Evolutionary conservation across 2,888 invertebrate genomes (phyloP), one percentile per base, ranked within the genome.

Genomic region (Drosophila borborema): DNA sequence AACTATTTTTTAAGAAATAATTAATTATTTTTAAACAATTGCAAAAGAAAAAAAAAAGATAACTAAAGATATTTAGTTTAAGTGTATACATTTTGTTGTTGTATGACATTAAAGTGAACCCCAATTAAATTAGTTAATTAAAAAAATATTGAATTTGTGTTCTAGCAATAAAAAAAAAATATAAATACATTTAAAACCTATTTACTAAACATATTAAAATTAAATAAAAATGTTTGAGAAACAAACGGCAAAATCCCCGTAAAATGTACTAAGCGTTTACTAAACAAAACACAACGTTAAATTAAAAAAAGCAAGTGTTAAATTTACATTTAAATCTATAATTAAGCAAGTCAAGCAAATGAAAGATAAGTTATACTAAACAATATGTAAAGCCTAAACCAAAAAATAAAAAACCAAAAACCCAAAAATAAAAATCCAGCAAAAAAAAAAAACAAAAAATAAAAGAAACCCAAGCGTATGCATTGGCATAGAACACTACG

Each of bases 1-100:
- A 85, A 79, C 82, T 89, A 85, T 82, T 74, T 77, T 64, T 72
- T 88, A 85, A 87, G 88, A 63, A 65, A 75, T 88, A 73, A 85
- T 73, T 72, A 70, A 71, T 77, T 86, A 69, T 89, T 78, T 77
- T 85, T 85, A 88, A 89, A 89, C 82, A 82, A 80, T 89, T 85
- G 83, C 82, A 83, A 66, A 84, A 77, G 58, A 68, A 61, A 70
- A 74, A 74, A 64, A 7, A 36, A 23, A 16, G n/a, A 28, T 68
- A 67, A 67, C 6, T 51, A 18, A 51, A 51, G 10, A 70, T 59
- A 81, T 81, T 86, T 77, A 90, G 77, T 85, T 89, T 81, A 90
- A 86, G 88, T 90, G 86, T 90, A 90, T 64, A 85, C 81, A 83
- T 90, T 91, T 87, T 91, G 89, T 89, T 89, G 90, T 82, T 91